phyloP scores from a whole-genome alignment of 2,113 vertebrate genomes.

The Chunga burmeisteri region DNA sequence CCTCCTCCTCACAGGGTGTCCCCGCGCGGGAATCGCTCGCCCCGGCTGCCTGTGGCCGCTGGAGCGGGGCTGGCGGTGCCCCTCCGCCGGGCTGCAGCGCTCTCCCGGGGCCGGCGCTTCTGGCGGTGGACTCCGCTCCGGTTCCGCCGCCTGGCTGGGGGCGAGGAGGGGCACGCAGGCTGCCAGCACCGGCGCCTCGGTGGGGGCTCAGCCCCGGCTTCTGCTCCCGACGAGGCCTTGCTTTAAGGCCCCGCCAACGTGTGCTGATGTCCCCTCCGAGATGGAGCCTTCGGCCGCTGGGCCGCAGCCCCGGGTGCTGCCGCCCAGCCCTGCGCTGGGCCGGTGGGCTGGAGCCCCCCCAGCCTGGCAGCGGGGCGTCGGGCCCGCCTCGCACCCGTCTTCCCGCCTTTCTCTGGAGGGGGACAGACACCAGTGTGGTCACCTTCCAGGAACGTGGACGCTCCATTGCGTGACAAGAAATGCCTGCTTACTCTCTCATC shows the following conservation, averaged over 20 bases:
- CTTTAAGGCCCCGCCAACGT: neutral
- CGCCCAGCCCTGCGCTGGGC: neutral
- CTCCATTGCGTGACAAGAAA: rapidly evolving
- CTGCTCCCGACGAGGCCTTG: neutral
- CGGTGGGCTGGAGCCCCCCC: neutral
- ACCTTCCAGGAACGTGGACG: rapidly evolving
- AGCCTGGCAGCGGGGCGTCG: neutral
- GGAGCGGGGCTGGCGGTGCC: neutral
- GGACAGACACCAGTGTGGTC: rapidly evolving
- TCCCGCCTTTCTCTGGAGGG: too few relatives aligned
- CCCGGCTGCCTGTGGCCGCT: too few relatives aligned
- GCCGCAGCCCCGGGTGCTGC: neutral
- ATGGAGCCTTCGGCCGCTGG: neutral
- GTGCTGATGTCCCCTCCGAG: neutral
- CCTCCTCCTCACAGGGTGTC: neutral
- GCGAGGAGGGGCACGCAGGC: neutral
- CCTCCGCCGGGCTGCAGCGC: neutral
- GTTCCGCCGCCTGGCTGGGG: neutral
- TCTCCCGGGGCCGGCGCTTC: neutral
- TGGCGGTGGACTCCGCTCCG: too few relatives aligned
- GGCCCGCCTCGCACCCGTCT: rapidly evolving
- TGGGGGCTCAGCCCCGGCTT: neutral
- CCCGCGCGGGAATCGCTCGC: neutral
- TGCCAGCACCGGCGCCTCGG: neutral
- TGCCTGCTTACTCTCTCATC: too few relatives aligned